phyloP scores from a whole-genome alignment of 2,113 vertebrate genomes.

The Podarcis muralis region DNA sequence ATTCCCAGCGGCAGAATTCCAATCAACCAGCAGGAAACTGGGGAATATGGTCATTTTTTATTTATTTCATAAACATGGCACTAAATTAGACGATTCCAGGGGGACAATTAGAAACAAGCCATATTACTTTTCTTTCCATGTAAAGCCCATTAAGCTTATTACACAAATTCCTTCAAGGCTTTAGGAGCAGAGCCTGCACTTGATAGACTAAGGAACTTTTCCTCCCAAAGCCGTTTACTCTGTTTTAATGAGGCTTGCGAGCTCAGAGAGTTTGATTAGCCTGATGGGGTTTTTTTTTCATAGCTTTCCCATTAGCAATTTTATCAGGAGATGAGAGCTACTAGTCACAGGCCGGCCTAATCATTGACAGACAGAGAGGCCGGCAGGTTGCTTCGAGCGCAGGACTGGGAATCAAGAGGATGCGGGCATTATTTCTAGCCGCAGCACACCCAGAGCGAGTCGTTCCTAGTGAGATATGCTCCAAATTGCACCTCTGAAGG shows the following conservation, averaged over 20 bases:
- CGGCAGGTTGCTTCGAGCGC: background rate
- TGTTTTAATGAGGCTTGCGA: constrained; percentile 11
- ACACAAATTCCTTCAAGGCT: constrained; percentile 29
- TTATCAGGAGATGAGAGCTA: background rate
- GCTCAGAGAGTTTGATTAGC: constrained; percentile 1
- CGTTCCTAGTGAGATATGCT: background rate
- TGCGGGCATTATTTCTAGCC: background rate
- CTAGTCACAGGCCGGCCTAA: background rate
- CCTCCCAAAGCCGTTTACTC: constrained; percentile 22
- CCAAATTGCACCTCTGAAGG: background rate
- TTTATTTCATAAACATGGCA: constrained; percentile 34
- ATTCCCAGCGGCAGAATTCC: constrained; percentile 26
- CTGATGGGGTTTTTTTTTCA: background rate
- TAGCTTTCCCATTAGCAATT: background rate
- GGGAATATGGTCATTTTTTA: constrained; percentile 32
- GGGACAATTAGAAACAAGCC: constrained; percentile 43
- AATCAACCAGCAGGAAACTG: constrained; percentile 42
- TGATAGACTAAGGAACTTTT: constrained; percentile 7
- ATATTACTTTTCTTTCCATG: constrained; percentile 14
- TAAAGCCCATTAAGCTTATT: constrained; percentile 36
- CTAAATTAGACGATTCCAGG: constrained; percentile 37
- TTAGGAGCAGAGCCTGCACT: background rate
- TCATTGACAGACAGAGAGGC: background rate
- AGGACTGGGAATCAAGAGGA: background rate
- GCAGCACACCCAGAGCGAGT: background rate